A percentile compares a stretch with the other conserved stretches of the same genome.
phyloP scores from a whole-genome alignment of 2,888 invertebrate species.

The Latrodectus elegans region DNA sequence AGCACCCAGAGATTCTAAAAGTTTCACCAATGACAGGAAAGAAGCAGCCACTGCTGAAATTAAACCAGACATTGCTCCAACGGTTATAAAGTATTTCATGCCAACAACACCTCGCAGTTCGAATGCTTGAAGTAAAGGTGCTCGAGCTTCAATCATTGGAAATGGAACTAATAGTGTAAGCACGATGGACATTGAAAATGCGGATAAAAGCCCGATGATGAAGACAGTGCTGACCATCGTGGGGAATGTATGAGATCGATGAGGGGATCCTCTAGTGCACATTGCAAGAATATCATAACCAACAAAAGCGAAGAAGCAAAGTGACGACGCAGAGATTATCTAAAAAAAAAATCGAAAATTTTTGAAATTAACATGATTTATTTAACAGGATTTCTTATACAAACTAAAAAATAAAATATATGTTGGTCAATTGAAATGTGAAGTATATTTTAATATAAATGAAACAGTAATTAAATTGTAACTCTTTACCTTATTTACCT shows the following conservation, averaged over 20 bases:
- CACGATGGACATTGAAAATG: constrained; percentile 64
- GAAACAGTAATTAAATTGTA: too few species aligned
- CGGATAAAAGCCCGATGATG: constrained; percentile 68
- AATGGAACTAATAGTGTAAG: constrained; percentile 70
- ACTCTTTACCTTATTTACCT: too few species aligned
- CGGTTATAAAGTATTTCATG: constrained; percentile 68
- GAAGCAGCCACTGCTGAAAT: constrained; percentile 66
- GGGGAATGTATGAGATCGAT: constrained; percentile 62
- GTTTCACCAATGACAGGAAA: constrained; percentile 62
- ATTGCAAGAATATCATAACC: constrained; percentile 70
- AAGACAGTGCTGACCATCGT: constrained; percentile 69
- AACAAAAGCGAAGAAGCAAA: constrained; percentile 70
- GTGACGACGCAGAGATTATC: constrained; percentile 70
- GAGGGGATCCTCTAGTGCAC: constrained; percentile 60
- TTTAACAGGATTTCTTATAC: background rate
- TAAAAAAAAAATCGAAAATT: constrained; percentile 23
- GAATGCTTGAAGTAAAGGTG: constrained; percentile 66
- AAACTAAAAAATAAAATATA: too few species aligned
- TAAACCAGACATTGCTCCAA: constrained; percentile 68
- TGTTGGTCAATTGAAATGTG: too few species aligned
- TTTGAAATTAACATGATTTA: background rate
- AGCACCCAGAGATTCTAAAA: constrained; percentile 63
- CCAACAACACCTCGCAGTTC: constrained; percentile 60
- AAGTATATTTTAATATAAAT: too few species aligned
- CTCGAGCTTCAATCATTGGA: constrained; percentile 62